phyloP scores from a whole-genome alignment of 2,888 invertebrate genomes.

The Eupithecia abbreviata region DNA sequence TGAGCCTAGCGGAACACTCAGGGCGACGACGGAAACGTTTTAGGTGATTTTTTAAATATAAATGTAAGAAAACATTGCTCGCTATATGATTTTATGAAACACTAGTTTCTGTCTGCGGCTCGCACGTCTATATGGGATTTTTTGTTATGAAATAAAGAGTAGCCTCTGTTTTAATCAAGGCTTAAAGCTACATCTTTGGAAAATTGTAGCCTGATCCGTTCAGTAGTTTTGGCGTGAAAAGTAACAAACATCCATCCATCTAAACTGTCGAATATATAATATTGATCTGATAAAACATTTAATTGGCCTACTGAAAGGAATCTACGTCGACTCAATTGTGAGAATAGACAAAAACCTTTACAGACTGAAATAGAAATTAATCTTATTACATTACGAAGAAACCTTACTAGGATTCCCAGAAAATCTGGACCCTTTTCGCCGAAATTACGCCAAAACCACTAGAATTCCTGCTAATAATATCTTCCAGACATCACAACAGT shows the following conservation, averaged over 20 bases:
- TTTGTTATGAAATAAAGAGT: too few species aligned
- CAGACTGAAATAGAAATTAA: not conserved
- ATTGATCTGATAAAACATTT: not conserved
- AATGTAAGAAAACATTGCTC: not conserved
- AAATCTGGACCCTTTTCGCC: not conserved
- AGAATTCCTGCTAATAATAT: not conserved
- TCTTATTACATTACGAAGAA: not conserved
- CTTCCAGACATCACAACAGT: slow-evolving; percentile 3
- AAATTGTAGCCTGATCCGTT: too few species aligned
- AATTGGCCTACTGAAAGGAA: not conserved
- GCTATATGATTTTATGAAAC: not conserved
- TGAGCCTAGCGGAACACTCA: not conserved
- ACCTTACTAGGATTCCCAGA: not conserved
- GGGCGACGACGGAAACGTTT: not conserved
- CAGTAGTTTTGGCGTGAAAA: too few species aligned
- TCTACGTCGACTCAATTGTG: too few species aligned
- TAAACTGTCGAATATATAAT: too few species aligned
- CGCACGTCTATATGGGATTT: too few species aligned
- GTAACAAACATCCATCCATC: too few species aligned
- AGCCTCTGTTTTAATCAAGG: too few species aligned
- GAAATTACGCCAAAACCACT: not conserved
- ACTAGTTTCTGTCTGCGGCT: too few species aligned
- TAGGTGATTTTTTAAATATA: not conserved
- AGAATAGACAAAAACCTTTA: not conserved
- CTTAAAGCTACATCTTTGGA: too few species aligned